Percentiles rank a stretch among this genome's conserved stretches.
phyloP scores from a whole-genome alignment of 2,797 vertebrate species.

The Oreochromis grahami region DNA sequence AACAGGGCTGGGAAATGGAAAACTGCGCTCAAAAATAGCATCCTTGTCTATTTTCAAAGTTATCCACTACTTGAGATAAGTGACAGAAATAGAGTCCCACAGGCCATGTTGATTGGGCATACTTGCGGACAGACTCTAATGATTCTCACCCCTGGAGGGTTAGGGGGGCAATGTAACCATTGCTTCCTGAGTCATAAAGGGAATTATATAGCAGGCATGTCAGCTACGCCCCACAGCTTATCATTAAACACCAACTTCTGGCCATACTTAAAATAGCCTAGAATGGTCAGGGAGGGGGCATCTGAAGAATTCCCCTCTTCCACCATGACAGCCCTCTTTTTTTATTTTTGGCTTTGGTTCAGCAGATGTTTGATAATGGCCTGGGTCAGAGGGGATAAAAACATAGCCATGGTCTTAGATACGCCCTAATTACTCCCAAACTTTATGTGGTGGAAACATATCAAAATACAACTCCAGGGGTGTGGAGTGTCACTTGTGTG shows the following conservation, averaged over 20 bases:
- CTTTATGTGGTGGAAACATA: slow-evolving; percentile 11
- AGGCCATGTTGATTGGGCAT: slow-evolving; percentile 47
- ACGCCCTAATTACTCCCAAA: background rate
- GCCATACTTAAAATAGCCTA: slow-evolving; percentile 67
- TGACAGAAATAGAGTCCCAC: background rate
- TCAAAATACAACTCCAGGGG: slow-evolving; percentile 12
- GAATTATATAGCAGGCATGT: slow-evolving; percentile 63
- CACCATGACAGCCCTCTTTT: slow-evolving; percentile 10
- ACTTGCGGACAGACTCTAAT: slow-evolving; percentile 46
- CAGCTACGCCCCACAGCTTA: slow-evolving; percentile 61
- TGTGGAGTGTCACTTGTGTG: background rate
- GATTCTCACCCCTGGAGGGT: slow-evolving; percentile 38
- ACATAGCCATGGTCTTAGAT: slow-evolving; percentile 26
- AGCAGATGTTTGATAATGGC: slow-evolving; percentile 64
- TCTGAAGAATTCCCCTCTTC: slow-evolving; percentile 55
- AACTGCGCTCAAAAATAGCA: slow-evolving; percentile 28
- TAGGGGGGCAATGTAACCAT: slow-evolving; percentile 1
- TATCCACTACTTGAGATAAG: slow-evolving; percentile 44
- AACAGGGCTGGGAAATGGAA: slow-evolving; percentile 12
- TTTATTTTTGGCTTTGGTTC: slow-evolving; percentile 13
- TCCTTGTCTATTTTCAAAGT: slow-evolving; percentile 30
- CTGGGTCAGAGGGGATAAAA: slow-evolving; percentile 38
- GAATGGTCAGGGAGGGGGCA: slow-evolving; percentile 42
- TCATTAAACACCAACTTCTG: slow-evolving; percentile 64
- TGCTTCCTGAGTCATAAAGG: slow-evolving; percentile 59